Percentiles rank a stretch among this genome's conserved stretches.
These are phyloP conservation scores for Tetrapedia diversipes DNA, from an alignment of 2,888 invertebrate genomes.

Conservation along the genomic window DNA sequence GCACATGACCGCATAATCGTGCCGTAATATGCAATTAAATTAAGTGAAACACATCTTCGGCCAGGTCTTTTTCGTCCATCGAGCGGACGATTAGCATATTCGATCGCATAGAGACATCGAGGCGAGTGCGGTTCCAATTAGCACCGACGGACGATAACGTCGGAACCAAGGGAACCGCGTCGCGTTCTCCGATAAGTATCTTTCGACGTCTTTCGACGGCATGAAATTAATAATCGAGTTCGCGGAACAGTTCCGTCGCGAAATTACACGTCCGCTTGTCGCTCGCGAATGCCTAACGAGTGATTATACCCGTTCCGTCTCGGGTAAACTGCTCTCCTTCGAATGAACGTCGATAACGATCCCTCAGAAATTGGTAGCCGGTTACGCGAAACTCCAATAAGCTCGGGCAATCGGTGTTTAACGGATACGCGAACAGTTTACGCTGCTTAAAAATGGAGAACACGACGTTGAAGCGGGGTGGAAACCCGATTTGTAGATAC, in stretches of 20 bases:
- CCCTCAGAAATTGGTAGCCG: constrained; percentile 1
- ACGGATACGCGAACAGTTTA: not conserved
- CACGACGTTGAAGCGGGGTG: too few species aligned
- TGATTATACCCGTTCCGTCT: not conserved
- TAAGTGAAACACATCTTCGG: too few species aligned
- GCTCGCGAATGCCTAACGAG: not conserved
- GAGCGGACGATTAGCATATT: not conserved
- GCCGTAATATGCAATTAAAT: too few species aligned
- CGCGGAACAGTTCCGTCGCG: not conserved
- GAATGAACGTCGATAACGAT: not conserved
- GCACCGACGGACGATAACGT: not conserved
- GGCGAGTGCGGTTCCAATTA: constrained; percentile 10
- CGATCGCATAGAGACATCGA: not conserved
- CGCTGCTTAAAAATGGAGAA: too few species aligned
- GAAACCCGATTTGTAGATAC: too few species aligned
- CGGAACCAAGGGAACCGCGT: not conserved
- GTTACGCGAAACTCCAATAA: too few species aligned
- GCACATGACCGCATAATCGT: too few species aligned
- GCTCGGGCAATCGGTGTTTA: not conserved
- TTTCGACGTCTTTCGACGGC: not conserved
- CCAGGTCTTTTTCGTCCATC: not conserved
- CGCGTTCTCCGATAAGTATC: constrained; percentile 11
- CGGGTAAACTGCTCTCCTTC: not conserved
- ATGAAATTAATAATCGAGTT: constrained; percentile 33
- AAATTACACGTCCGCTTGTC: constrained; percentile 2